Base-by-base conservation (phyloP, 2,113 vertebrate species). In the Trogon melanurus region DNA sequence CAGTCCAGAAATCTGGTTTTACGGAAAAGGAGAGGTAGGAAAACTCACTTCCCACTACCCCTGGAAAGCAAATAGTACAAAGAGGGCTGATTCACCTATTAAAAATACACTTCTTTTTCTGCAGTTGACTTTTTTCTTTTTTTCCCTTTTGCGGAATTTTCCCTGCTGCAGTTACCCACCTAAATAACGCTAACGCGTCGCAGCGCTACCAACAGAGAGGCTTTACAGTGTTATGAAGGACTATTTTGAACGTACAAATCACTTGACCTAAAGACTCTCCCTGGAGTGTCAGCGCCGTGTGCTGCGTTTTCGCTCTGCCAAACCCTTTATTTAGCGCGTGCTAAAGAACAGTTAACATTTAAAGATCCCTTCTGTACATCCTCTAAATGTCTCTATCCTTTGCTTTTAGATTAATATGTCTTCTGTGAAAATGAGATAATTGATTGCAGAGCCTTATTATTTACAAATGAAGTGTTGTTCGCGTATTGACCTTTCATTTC, bases 401-500 rank as follows among this genome's bases (percentile, higher is more conserved):
- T 95, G 94, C 94, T 97, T 96, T 95, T 88, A 95, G 92, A 95
- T 97, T 94, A 97, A 97, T 97, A 84, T 91, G 93, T 95, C 97
- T 97, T 96, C 94, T 97, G 89, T 91, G 95, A 97, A 97, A 98
- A 98, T 94, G 80, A 96, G 93, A 97, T 97, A 97, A 98, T 98
- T 98, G 96, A 97, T 96, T 98, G 95, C 93, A 96, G 95, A 96
- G 88, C 93, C 79, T 32, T 96, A 95, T 96, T 97, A 97, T 97
- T 97, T 98, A 96, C 96, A 97, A 97, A 97, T 98, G 94, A 96
- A 92, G 65, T 95, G 96, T 97, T 96, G 95, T 96, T 98, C 97
- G 27, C 89, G 71, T 95, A 97, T 97, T 97, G 96, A 97, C 95
- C 97, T 97, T 97, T 97, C 86, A 88, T 96, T 97, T 91, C 94